Evolutionary conservation across 2,113 vertebrate species (phyloP), one percentile per base, ranked within the genome.

Genomic region (Phocoena sinus): DNA sequence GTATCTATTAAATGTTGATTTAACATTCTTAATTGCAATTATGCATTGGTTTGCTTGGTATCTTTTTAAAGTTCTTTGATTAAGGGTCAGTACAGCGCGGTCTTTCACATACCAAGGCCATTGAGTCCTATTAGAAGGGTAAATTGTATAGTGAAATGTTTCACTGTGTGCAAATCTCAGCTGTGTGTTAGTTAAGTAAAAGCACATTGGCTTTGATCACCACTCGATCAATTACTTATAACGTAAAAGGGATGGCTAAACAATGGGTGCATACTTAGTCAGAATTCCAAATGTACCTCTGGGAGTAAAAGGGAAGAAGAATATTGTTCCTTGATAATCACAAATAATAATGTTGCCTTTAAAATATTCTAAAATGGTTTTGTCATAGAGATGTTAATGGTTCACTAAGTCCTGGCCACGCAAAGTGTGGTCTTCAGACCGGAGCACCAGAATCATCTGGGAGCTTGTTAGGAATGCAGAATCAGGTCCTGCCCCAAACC

Each of bases 111-210:
- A 53, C 14, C 50, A 53, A 53, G 50, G 50, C 50, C 50, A 53
- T 5, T 53, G 81, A 82, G 36, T 63, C 86, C 94, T 93, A 68
- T 94, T 95, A 95, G 93, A 96, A 91, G 76, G 60, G 82, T 67
- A 91, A 73, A 62, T 81, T 91, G 60, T 60, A 62, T 85, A 89
- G 89, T 77, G 33, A 20, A 77, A 15, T 93, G n/a, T 86, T 96
- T 87, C 74, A 23, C 67, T 53, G 23, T 68, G 71, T 81, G 44
- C 20, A 92, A 86, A 96, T 85, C 50, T 84, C 20, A 8, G 17
- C 81, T 93, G 25, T 68, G 33, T 82, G 96, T 96, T 93, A 84
- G 92, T 94, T 93, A 95, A 87, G 44, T 81, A 53, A 68, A 53
- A 95, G 84, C 36, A 70, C 53, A 44, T 62, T n/a, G n/a, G 23